Evolutionary conservation across 2,888 invertebrate species (phyloP).

Genomic region (Drosophila anomalata): DNA sequence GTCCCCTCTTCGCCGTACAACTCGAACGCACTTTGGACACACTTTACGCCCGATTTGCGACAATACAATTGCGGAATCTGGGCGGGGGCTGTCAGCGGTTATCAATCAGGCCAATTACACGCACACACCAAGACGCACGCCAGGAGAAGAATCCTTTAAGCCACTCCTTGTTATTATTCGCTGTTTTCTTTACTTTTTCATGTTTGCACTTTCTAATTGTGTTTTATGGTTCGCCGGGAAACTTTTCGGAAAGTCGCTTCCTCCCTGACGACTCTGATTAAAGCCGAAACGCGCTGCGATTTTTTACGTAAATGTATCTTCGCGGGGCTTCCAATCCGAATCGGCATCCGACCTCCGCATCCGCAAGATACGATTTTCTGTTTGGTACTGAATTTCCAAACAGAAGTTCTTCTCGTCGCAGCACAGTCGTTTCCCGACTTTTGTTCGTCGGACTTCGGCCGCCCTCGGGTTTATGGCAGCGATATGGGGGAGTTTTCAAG

Average conservation of each 20-base stretch:
- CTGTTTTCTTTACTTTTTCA: not conserved
- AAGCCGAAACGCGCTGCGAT: constrained; percentile 21
- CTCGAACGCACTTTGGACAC: constrained; percentile 56
- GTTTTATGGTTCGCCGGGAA: constrained; percentile 1
- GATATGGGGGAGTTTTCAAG: not conserved
- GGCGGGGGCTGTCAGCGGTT: constrained; percentile 29
- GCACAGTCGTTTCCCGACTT: not conserved
- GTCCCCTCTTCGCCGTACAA: constrained; percentile 30
- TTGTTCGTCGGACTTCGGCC: constrained; percentile 8
- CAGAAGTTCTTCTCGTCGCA: constrained; percentile 2
- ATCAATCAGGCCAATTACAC: constrained; percentile 62
- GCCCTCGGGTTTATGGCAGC: constrained; percentile 24
- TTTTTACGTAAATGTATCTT: constrained; percentile 60
- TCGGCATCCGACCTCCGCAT: constrained; percentile 54
- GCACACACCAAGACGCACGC: constrained; percentile 12
- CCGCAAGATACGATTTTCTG: constrained; percentile 73
- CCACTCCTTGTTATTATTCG: constrained; percentile 2
- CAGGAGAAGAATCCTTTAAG: constrained; percentile 13
- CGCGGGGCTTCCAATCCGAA: constrained; percentile 8
- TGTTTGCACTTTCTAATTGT: constrained; percentile 17
- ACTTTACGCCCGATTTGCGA: constrained; percentile 39
- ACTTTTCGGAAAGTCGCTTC: constrained; percentile 1
- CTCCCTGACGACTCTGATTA: not conserved
- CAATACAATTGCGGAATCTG: constrained; percentile 22
- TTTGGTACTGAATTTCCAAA: constrained; percentile 70